phyloP scores from a whole-genome alignment of 2,797 vertebrate genomes.

The Meda fulgida region DNA sequence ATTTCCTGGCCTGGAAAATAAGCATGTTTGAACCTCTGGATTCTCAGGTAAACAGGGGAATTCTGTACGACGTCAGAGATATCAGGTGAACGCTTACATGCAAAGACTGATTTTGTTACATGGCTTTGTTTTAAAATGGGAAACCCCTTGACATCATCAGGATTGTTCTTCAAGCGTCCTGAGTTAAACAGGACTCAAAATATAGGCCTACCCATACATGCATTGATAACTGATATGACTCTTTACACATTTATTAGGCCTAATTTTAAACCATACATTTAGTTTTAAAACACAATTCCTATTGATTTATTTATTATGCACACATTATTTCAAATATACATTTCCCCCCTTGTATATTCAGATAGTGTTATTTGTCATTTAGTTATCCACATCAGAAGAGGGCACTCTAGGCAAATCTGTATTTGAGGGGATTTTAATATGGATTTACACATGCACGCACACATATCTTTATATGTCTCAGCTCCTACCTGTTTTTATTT shows the following conservation, averaged over 20 bases:
- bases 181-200: neutral
- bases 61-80: neutral
- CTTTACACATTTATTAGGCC: neutral
- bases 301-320: neutral
- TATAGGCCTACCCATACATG: neutral
- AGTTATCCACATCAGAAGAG: neutral
- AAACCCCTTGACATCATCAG: neutral
- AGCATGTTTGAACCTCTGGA: slow-evolving; percentile 1
- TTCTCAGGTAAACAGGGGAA: neutral
- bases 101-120: neutral
- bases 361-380: neutral
- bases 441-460: neutral
- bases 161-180: neutral
- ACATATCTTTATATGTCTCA: neutral
- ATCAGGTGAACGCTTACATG: neutral
- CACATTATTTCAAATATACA: neutral
- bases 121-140: neutral
- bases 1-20: neutral
- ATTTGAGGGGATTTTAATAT: neutral
- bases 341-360: neutral
- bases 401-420: neutral
- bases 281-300: neutral
- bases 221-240: neutral
- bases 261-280: neutral
- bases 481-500: neutral